Percentiles rank a stretch among this genome's conserved stretches.
Conservation (phyloP, 1,140 invertebrate genomes). For the Rhopalosiphum maidis region DNA sequence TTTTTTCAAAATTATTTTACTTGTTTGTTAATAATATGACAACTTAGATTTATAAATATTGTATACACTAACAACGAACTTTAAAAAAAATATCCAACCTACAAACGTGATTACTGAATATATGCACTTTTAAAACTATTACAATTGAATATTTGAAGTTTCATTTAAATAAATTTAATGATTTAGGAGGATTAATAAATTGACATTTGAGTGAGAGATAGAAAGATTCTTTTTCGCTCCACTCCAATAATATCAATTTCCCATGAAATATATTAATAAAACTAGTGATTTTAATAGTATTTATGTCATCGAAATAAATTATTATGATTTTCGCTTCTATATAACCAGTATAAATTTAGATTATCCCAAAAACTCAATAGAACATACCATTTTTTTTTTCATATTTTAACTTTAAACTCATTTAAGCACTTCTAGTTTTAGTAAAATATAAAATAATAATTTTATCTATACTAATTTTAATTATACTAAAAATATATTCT, state of each 20-base stretch:
- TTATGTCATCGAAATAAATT: neutral
- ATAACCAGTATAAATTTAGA: too few relatives aligned
- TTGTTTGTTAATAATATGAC: too few relatives aligned
- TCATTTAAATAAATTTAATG: neutral
- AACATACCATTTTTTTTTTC: too few relatives aligned
- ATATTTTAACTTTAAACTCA: too few relatives aligned
- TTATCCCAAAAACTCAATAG: too few relatives aligned
- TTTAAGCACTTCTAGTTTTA: too few relatives aligned
- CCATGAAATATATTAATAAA: neutral
- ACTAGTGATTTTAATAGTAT: neutral
- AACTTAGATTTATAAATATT: too few relatives aligned
- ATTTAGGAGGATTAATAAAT: neutral
- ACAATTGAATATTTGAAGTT: neutral
- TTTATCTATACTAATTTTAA: too few relatives aligned
- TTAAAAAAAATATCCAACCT: too few relatives aligned
- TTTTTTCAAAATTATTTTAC: too few relatives aligned
- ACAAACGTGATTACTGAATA: neutral
- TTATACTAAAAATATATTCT: neutral
- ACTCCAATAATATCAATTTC: neutral
- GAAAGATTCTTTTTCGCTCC: fast-evolving
- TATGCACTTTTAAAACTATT: neutral
- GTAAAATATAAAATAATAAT: too few relatives aligned
- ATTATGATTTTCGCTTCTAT: neutral
- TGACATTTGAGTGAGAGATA: neutral
- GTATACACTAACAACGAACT: too few relatives aligned